These are phyloP conservation scores for Sciurus vulgaris DNA, from an alignment of 2,797 vertebrate species.

Conservation along the genomic window DNA sequence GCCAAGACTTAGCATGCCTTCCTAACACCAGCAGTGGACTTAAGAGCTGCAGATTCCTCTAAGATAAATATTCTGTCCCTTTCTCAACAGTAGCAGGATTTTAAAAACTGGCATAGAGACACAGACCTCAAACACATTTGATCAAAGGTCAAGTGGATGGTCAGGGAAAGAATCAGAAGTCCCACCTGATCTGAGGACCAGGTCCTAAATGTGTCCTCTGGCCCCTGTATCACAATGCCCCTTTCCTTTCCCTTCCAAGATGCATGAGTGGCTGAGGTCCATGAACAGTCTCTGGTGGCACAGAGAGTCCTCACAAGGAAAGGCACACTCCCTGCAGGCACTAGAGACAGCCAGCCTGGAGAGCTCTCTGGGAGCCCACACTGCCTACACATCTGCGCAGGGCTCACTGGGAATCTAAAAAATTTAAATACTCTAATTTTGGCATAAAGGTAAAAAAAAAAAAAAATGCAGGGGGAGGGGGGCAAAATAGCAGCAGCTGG, in stretches of 20 bases:
- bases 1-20: not conserved
- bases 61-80: not conserved
- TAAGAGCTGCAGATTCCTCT: not conserved
- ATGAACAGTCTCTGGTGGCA: not conserved
- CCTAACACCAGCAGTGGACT: not conserved
- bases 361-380: not conserved
- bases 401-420: conserved; percentile 64
- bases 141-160: conserved; percentile 57
- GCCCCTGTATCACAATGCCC: not conserved
- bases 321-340: not conserved
- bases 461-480: not conserved
- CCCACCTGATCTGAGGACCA: not conserved
- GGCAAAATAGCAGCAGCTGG: conserved; percentile 58
- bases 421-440: conserved; percentile 76
- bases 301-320: accelerated
- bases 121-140: not conserved
- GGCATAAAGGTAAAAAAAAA: conserved; percentile 48
- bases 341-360: not conserved
- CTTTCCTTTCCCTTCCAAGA: not conserved
- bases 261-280: not conserved
- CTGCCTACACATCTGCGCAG: conserved; percentile 56
- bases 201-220: not conserved
- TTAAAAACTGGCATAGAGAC: conserved; percentile 18
- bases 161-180: conserved; percentile 37
- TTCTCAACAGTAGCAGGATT: not conserved